phyloP scores from a whole-genome alignment of 2,797 vertebrate species.

The Neostethus bicornis region DNA sequence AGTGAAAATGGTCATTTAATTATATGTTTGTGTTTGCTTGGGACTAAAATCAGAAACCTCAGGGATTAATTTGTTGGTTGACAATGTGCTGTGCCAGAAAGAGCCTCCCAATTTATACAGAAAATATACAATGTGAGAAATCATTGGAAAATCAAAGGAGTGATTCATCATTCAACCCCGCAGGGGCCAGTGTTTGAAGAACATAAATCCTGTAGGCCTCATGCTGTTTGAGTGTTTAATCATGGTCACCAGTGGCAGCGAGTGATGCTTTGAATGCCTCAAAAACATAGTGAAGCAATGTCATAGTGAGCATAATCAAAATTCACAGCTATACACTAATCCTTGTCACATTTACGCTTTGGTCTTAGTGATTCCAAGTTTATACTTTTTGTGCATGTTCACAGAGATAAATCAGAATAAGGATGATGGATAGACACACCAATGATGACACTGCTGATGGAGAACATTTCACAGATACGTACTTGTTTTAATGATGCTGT shows the following conservation, averaged over 20 bases:
- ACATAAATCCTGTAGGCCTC: conserved; percentile 6
- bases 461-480: not conserved
- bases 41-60: no score
- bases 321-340: conserved; percentile 1
- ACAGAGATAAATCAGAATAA: not conserved
- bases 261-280: not conserved
- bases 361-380: not conserved
- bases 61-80: no score
- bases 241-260: conserved; percentile 13
- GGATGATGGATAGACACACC: not conserved
- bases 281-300: not conserved
- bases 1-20: no score
- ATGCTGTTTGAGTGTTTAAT: conserved; percentile 17
- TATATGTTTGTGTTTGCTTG: no score
- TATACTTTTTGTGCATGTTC: not conserved
- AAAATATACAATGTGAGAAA: conserved; percentile 1
- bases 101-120: not conserved
- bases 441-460: not conserved
- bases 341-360: not conserved
- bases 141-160: conserved; percentile 1
- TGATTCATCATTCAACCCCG: conserved; percentile 3
- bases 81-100: not conserved
- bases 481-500: no score
- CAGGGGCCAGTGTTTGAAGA: conserved; percentile 5
- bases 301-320: conserved; percentile 7